A percentile compares a stretch with the other conserved stretches of the same genome.
Conservation (phyloP, 2,113 vertebrate genomes). For the Ammospiza nelsoni region DNA sequence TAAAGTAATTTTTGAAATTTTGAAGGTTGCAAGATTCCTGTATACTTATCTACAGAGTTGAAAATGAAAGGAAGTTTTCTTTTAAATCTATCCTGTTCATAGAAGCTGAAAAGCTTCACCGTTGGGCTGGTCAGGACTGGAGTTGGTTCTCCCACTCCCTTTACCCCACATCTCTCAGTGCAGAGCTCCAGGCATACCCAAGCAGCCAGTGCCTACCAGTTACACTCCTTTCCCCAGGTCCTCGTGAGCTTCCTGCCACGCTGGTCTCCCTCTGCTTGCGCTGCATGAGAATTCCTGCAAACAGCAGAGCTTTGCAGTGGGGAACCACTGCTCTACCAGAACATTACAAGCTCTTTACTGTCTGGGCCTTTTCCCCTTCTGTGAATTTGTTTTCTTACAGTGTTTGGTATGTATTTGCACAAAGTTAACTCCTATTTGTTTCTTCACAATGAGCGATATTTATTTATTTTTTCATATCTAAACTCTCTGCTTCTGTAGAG, state of each 20-base stretch:
- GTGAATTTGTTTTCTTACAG: not conserved
- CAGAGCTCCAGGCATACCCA: not conserved
- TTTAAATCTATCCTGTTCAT: not conserved
- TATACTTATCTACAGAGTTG: not conserved
- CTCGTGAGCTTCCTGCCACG: not conserved
- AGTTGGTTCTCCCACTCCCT: not conserved
- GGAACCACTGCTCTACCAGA: not conserved
- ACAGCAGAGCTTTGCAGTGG: not conserved
- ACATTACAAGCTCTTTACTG: not conserved
- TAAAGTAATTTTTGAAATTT: not conserved
- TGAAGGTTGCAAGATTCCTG: not conserved
- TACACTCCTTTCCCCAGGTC: accelerated
- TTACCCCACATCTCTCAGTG: not conserved
- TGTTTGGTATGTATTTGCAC: not conserved
- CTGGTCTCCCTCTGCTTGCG: not conserved
- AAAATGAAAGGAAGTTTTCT: not conserved
- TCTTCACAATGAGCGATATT: not conserved
- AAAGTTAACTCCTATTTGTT: not conserved
- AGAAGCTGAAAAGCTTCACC: not conserved
- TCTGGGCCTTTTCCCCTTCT: not conserved
- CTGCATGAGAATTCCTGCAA: not conserved
- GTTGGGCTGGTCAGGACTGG: not conserved
- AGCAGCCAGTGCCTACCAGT: accelerated
- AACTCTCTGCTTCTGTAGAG: not conserved
- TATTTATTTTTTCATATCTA: not conserved